Base-by-base conservation (phyloP, 2,888 invertebrate genomes). In the Rhamnusium bicolor region DNA sequence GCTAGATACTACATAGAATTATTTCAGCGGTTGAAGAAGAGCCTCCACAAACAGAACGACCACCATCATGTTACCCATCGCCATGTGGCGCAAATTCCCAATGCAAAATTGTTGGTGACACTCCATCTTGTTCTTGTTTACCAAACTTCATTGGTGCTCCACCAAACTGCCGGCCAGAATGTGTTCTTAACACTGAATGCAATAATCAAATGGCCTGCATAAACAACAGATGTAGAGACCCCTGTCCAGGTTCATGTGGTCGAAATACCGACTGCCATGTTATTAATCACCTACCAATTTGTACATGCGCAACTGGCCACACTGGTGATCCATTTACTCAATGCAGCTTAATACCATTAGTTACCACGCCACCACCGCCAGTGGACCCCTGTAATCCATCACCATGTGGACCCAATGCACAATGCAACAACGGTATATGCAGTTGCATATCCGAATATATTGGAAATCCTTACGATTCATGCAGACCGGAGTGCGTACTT, bases 61-160 rank as follows among this genome's bases (percentile, higher is more conserved):
- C 93, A 76, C 94, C 94, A 75, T 93, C 94, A 18, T 96, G 96
- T 85, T 90, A 91, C 27, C 95, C 96, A 61, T 94, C 94, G 19
- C 95, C 96, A 0, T 96, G 96, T 84, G 96, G 96, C 18, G 94
- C 95, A 1, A 94, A 96, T 86, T 93, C 96, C 0, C 92, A 93
- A 73, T 96, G 96, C 83, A 94, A 94, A 85, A 90, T 94, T 75
- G 89, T 93, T 76, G 91, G 92, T 40, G 93, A 92, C 78, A 93
- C 90, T 81, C 95, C 93, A 70, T 94, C 93, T 0, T 96, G 96
- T 84, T 94, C 94, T 0, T 96, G 96, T 85, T 88, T 94, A 61
- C 92, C 92, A n/a, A 92, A 93, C 81, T 95, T 92, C 82, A 91
- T 93, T 49, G 96, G 96, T n/a, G 91, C 92, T 18, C 95, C 94